Evolutionary conservation across 2,113 vertebrate species (phyloP), one percentile per base, ranked within the genome.

Genomic region (Neodon shergylaensis): DNA sequence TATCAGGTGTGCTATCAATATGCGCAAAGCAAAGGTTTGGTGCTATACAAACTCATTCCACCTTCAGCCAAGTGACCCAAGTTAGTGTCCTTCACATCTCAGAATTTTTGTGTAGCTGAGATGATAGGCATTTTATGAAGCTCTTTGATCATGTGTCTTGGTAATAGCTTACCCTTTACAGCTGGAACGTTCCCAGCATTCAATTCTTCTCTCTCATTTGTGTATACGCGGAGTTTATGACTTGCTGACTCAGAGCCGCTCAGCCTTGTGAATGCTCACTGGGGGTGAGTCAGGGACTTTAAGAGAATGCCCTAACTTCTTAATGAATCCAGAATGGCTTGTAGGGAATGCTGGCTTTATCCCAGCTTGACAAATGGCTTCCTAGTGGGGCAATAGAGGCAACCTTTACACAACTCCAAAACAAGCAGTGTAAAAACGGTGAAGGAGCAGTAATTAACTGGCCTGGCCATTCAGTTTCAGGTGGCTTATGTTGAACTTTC

Each of bases 321-420:
- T 95, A 96, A 95, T 95, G 95, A 94, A 92, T 86, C 94, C 73
- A 44, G 68, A 89, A 95, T 88, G 94, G 52, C 78, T 93, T 58
- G 42, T 94, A 66, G 85, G 54, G 84, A 68, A 65, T 77, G 61
- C 42, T 70, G 77, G 49, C 74, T 74, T 54, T 74, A 28, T 86
- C 91, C 73, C 88, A 95, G 13, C 16, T 13, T 95, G 91, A 95
- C 88, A 92, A 93, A 88, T 52, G 77, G 36, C 22, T 31, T 95
- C 81, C 72, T 94, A 54, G 76, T 28, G 88, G 83, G 66, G 16
- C 63, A 77, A 61, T 21, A 83, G 92, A 90, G 86, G 44, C 17
- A 2, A 73, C 66, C 76, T 95, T 82, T 58, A 42, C 13, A 26
- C 65, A 68, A 58, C 68, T 88, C 47, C 52, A n/a, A 36, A 88